Evolutionary conservation across 2,888 invertebrate genomes (phyloP), one percentile per base, ranked within the genome.

Genomic region (Harpalus rubripes): DNA sequence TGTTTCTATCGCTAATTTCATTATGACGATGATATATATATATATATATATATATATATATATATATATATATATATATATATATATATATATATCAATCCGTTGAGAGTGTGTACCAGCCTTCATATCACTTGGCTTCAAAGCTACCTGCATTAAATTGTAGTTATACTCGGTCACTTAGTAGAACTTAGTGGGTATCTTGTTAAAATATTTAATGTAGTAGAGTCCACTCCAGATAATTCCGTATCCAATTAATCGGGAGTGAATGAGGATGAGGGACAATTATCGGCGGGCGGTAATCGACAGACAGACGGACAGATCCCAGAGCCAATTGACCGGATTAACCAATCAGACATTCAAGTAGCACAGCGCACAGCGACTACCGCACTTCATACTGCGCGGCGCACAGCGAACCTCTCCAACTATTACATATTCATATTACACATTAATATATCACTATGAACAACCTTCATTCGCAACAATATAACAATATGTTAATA

Each of bases 331-430:
- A 63, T 63, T 68, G 68, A 68, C 68, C 15, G 68, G 39, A 68
- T 68, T 68, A 68, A 68, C 68, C 68, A 68, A 68, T 68, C 68
- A 68, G 68, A 68, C 68, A 32, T 63, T 63, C 22, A 63, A 63
- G 63, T 26, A 39, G 68, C 32, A 32, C 63, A 7, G 26, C 63
- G 22, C 63, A 18, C 59, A 6, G 15, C 59, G 12, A 7, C 59
- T 15, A 16, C 10, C 3, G 15, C 59, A 63, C 22, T 63, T 63
- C 63, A 12, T 22, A 8, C 63, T 10, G 22, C 22, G 26, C 26
- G 59, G 59, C 59, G 18, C 59, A 18, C 63, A 22, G 26, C 12
- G 8, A 8, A 52, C 10, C 59, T 15, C 59, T 59, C n/a, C 6
- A 12, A 15, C 15, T 18, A 59, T 59, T 59, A 59, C 18, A 59